phyloP scores from a whole-genome alignment of 2,113 vertebrate species.

The Cynopterus brachyotis region DNA sequence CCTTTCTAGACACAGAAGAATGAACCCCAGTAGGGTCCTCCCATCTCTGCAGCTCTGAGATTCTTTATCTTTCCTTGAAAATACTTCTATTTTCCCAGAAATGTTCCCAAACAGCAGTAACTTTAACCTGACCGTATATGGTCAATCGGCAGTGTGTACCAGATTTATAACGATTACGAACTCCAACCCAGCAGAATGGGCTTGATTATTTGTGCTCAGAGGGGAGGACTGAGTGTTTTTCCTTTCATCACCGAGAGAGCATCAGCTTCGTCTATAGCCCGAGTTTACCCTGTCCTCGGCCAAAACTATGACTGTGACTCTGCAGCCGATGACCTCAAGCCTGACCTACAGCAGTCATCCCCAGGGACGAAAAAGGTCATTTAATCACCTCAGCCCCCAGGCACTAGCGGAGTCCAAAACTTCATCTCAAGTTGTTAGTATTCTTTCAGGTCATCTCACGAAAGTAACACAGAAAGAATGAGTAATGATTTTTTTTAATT shows the following conservation, averaged over 20 bases:
- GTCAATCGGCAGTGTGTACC: conserved; percentile 9
- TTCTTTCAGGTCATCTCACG: conserved; percentile 10
- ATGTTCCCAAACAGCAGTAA: conserved; percentile 19
- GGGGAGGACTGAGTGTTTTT: conserved; percentile 31
- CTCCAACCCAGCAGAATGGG: conserved; percentile 44
- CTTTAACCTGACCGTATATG: conserved; percentile 11
- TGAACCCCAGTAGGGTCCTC: neutral
- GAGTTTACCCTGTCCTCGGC: conserved; percentile 67
- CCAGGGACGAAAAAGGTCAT: conserved; percentile 69
- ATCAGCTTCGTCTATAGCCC: conserved; percentile 67
- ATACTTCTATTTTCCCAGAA: conserved; percentile 11
- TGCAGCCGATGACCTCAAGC: conserved; percentile 77
- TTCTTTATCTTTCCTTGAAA: neutral
- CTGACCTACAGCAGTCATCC: conserved; percentile 72
- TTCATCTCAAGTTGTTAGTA: neutral
- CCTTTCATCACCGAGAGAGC: conserved; percentile 53
- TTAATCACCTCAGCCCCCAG: conserved; percentile 39
- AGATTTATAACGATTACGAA: conserved; percentile 70
- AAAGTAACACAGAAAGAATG: neutral
- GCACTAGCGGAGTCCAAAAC: neutral
- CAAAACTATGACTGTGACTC: conserved; percentile 75
- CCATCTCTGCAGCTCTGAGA: neutral
- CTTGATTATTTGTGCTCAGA: conserved; percentile 74
- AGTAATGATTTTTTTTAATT: neutral
- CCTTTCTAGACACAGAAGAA: neutral